A percentile compares a stretch with the other conserved stretches of the same genome.
phyloP scores from a whole-genome alignment of 2,888 invertebrate species.

The Melanchra persicariae region DNA sequence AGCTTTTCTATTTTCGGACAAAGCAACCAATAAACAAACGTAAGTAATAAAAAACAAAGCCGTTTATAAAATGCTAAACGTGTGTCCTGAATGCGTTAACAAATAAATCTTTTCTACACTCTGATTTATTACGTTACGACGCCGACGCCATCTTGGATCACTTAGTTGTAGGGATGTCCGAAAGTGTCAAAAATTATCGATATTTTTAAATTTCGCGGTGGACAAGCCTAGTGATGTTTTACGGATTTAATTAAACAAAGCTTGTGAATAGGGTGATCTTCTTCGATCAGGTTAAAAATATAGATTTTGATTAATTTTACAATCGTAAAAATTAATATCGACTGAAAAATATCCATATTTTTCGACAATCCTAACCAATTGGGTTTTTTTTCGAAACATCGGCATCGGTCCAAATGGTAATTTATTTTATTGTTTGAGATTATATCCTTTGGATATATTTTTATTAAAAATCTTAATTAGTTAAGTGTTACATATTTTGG shows the following conservation, averaged over 20 bases:
- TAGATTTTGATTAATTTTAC: too few relatives aligned
- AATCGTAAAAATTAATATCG: too few relatives aligned
- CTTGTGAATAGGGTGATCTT: too few relatives aligned
- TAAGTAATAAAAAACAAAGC: constrained; percentile 11
- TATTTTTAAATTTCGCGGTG: not conserved
- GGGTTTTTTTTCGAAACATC: not conserved
- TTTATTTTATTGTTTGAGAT: not conserved
- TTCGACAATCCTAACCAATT: not conserved
- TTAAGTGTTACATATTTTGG: not conserved
- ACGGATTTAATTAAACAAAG: too few relatives aligned
- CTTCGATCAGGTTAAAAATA: too few relatives aligned
- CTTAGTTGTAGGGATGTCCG: not conserved
- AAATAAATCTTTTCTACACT: constrained; percentile 33
- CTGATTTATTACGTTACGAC: constrained; percentile 16
- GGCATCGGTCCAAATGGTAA: not conserved
- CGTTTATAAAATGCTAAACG: not conserved
- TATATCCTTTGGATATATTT: not conserved
- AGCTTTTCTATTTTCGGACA: not conserved
- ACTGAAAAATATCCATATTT: not conserved
- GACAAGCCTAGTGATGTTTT: not conserved
- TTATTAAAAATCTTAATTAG: not conserved
- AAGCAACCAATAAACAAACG: not conserved
- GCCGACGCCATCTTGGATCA: constrained; percentile 35
- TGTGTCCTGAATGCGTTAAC: constrained; percentile 16
- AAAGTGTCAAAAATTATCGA: not conserved